Base-by-base conservation (phyloP, 2,888 invertebrate genomes). In the Rhogogaster chlorosoma region DNA sequence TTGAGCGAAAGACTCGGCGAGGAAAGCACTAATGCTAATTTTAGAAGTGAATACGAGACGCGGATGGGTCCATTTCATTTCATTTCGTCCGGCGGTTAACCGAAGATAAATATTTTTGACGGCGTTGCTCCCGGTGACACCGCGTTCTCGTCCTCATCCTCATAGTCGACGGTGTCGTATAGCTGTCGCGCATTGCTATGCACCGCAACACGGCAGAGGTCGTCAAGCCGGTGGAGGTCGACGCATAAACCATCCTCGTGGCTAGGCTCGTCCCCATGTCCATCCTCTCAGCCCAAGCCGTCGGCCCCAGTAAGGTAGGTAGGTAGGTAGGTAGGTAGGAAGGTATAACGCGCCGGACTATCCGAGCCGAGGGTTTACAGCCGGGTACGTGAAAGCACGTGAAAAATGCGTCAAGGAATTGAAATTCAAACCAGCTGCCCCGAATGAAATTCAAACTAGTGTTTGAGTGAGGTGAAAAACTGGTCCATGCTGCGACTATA, bases 191-290 rank as follows among this genome's bases (percentile, higher is more conserved):
- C 91, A 91, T 92, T 90, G 91, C 91, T 91, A 92, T 92, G 91
- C 91, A 88, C 88, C 88, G 87, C 87, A 86, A 89, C 88, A 88
- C 84, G 84, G 87, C 87, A 88, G 88, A 90, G 90, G 90, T 91
- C 90, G 90, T 86, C 88, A 88, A 88, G 88, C 88, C 87, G 87
- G 89, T 88, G 87, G 89, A 89, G 90, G 91, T 91, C 89, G 91
- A 87, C 88, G 88, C 91, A 92, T 91, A 92, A 92, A 92, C 87
- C 91, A 91, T 91, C 90, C 89, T 88, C 88, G 85, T 88, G 88
- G 89, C 88, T 89, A 83, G 87, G 86, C 86, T 85, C 88, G 88
- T 87, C 86, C 87, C 83, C 45, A 85, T 77, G 84, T 67, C 82
- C 83, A 82, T 85, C 85, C 75, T 85, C 82, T 84, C 45, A 71